These are phyloP conservation scores for Stratiomys singularior DNA, from an alignment of 2,888 invertebrate genomes.

Conservation along the genomic window DNA sequence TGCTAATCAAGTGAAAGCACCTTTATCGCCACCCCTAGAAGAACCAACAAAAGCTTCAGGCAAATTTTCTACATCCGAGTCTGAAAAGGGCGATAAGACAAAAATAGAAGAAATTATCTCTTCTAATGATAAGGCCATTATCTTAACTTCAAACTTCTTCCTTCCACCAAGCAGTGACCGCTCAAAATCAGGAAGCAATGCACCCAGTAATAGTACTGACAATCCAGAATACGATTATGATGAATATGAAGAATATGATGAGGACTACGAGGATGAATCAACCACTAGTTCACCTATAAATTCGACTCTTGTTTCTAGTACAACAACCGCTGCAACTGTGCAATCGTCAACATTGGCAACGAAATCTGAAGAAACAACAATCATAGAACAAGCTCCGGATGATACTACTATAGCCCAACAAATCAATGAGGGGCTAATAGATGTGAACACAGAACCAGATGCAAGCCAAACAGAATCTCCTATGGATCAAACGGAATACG, in stretches of 20 bases:
- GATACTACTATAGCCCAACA: constrained; percentile 1
- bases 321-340: background rate
- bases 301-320: background rate
- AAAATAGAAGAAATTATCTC: constrained; percentile 8
- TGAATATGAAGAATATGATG: constrained; percentile 56
- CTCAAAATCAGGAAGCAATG: background rate
- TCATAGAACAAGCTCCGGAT: background rate
- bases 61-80: constrained; percentile 35
- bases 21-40: background rate
- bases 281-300: background rate
- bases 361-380: constrained; percentile 18
- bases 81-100: constrained; percentile 36
- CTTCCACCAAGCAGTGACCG: constrained; percentile 51
- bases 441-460: background rate
- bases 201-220: constrained; percentile 52
- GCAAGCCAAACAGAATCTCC: background rate
- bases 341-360: background rate
- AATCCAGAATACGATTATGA: constrained; percentile 57
- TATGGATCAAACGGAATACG: background rate
- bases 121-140: constrained; percentile 55
- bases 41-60: background rate
- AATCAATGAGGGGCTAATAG: background rate
- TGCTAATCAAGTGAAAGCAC: constrained; percentile 50
- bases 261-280: constrained; percentile 22
- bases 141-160: constrained; percentile 58